Evolutionary conservation across 2,113 vertebrate species (phyloP), one percentile per base, ranked within the genome.

Genomic region (Ptyas mucosa): DNA sequence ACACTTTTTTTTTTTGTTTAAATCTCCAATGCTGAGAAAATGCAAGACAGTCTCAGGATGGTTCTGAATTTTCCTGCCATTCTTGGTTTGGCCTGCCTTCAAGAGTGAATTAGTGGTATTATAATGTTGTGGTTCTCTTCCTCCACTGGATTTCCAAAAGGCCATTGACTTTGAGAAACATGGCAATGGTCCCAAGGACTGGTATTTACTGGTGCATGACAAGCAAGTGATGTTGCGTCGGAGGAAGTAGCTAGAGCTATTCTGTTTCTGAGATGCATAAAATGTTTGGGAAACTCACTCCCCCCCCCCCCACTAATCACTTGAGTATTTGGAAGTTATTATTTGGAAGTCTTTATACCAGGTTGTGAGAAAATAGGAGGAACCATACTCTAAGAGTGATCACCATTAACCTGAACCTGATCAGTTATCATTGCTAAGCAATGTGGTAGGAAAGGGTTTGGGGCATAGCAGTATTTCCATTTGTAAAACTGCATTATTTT

Each of bases 31-130:
- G 88, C 61, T 95, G 95, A 92, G 95, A 96, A 93, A 85, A 95
- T 93, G 89, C 88, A 96, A 95, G 91, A 91, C 69, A 54, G 26
- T 96, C 95, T 96, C 94, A 94, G 92, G 95, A 64, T 92, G 95
- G 53, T 69, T 95, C 90, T 93, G 51, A 95, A 94, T 26, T 54
- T 7, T 94, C 6, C 18, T 89, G 15, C 91, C 0, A 93, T 95
- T 94, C 91, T 89, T 24, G 61, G 89, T 91, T 49, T 94, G 92
- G 90, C 39, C 52, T 92, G 49, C 88, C 58, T 92, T 94, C 91
- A 85, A 52, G 34, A 5, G 10, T 92, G 92, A 94, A 8, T 89
- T 55, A 85, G 49, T 64, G 86, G 54, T 91, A 96, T 90, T 95
- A 2, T 0, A 91, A 86, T 61, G 93, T 91, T 94, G 91, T 92